Conservation (phyloP, 2,888 invertebrate genomes). For the Bombylius major region DNA sequence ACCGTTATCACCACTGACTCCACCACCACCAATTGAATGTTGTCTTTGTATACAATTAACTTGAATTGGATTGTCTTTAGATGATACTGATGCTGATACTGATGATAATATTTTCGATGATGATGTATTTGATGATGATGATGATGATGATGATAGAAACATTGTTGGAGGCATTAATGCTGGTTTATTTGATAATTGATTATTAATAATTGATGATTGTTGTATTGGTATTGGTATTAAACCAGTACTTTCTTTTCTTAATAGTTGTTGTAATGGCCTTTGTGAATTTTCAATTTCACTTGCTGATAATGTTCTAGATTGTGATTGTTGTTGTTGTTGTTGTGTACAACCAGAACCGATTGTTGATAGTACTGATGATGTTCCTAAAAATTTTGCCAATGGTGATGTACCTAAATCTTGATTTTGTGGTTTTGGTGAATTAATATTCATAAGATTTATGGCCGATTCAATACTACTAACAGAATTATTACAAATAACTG, state of each 20-base stretch:
- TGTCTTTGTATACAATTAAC: background rate
- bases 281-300: background rate
- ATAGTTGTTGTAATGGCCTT: constrained; percentile 9
- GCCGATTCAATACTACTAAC: background rate
- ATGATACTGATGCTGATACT: constrained; percentile 38
- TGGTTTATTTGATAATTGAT: constrained; percentile 42
- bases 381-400: constrained; percentile 39
- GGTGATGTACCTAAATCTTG: constrained; percentile 40
- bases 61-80: background rate
- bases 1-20: background rate
- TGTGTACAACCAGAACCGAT: background rate
- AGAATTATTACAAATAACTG: background rate
- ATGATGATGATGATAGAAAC: constrained; percentile 54
- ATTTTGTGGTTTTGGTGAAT: constrained; percentile 16
- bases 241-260: constrained; percentile 8
- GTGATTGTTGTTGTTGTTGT: too few relatives aligned
- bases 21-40: background rate
- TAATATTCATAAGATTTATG: constrained; percentile 9
- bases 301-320: background rate
- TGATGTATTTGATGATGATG: constrained; percentile 33
- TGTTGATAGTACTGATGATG: background rate
- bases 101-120: too few relatives aligned
- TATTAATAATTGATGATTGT: background rate
- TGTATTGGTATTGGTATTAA: background rate
- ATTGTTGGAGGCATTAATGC: constrained; percentile 77